Percentiles rank a stretch among this genome's conserved stretches.
These are phyloP conservation scores for Latrodectus geometricus DNA, from an alignment of 1,140 invertebrate genomes.

Conservation along the genomic window DNA sequence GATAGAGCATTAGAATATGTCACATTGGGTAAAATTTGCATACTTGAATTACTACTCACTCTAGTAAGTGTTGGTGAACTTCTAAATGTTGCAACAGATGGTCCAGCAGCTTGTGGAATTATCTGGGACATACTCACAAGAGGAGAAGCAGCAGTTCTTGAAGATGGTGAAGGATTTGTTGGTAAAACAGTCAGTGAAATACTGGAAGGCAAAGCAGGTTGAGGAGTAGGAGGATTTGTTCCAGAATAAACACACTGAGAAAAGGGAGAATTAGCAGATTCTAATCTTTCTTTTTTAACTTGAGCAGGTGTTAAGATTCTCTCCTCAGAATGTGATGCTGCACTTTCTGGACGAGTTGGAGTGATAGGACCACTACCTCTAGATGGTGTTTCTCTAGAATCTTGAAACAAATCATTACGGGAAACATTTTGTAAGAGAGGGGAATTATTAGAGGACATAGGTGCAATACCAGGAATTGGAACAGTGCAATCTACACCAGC, in stretches of 20 bases:
- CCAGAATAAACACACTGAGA: slow-evolving; percentile 21
- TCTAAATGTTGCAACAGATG: neutral
- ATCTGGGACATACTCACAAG: neutral
- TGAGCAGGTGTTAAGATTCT: slow-evolving; percentile 19
- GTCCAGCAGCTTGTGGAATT: neutral
- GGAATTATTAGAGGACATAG: neutral
- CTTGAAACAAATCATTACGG: neutral
- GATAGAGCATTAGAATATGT: too few relatives aligned
- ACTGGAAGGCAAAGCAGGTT: neutral
- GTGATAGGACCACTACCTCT: slow-evolving; percentile 50
- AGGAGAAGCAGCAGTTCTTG: too few relatives aligned
- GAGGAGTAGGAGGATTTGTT: neutral
- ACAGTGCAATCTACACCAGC: neutral
- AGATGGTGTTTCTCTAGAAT: slow-evolving; percentile 34
- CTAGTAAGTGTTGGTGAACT: neutral
- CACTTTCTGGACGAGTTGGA: slow-evolving; percentile 48
- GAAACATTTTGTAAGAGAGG: neutral
- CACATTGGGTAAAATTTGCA: too few relatives aligned
- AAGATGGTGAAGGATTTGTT: neutral
- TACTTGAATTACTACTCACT: neutral
- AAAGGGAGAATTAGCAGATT: slow-evolving; percentile 16
- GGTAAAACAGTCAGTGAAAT: neutral
- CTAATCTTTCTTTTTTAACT: slow-evolving; percentile 23
- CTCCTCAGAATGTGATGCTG: slow-evolving; percentile 43
- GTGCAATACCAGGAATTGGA: neutral